These are phyloP conservation scores for Numenius arquata DNA, from an alignment of 2,113 vertebrate species.

Conservation along the genomic window DNA sequence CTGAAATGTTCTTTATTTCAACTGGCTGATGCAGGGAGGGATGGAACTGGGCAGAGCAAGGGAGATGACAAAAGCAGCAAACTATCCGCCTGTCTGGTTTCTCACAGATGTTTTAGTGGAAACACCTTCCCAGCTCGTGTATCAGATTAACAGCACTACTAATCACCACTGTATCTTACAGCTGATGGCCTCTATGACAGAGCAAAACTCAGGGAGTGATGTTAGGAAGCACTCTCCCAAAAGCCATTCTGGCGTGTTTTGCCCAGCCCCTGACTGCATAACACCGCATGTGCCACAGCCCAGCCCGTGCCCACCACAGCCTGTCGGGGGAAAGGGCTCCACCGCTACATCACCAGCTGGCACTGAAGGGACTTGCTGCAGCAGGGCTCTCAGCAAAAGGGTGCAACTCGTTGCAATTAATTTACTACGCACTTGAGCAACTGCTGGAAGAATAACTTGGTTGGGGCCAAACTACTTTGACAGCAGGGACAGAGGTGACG, in stretches of 20 bases:
- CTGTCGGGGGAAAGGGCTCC: background rate
- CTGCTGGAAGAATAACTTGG: background rate
- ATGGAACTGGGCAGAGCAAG: background rate
- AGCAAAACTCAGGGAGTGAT: background rate
- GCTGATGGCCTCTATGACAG: background rate
- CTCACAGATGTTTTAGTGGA: background rate
- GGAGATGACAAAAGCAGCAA: background rate
- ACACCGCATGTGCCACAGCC: fast-evolving
- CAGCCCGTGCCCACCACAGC: background rate
- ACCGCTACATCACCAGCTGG: background rate
- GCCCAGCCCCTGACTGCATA: background rate
- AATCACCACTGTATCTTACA: background rate
- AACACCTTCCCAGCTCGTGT: background rate
- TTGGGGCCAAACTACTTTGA: background rate
- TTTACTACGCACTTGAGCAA: background rate
- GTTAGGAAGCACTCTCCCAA: background rate
- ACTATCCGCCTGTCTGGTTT: background rate
- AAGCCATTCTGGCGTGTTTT: background rate
- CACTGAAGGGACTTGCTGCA: background rate
- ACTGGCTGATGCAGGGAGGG: background rate
- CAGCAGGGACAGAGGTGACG: background rate
- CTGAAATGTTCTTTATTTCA: background rate
- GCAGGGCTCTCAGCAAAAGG: background rate
- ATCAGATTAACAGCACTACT: background rate
- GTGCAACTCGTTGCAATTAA: background rate